phyloP scores from a whole-genome alignment of 2,888 invertebrate genomes.

The Eucera pruinosa region DNA sequence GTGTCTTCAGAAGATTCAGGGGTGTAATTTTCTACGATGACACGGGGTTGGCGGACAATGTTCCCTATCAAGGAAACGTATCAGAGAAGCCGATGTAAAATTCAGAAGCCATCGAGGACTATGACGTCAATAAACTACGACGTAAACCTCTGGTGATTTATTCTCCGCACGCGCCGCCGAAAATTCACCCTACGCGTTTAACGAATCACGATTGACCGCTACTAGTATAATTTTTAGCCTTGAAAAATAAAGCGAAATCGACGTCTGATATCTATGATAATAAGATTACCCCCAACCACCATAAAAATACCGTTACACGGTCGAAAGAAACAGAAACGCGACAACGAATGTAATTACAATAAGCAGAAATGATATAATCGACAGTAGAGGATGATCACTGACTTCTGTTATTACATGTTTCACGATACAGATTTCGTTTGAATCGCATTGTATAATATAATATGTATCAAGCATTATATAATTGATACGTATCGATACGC shows the following conservation, averaged over 20 bases:
- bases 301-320: no score
- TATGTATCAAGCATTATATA: no score
- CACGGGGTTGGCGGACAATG: neutral
- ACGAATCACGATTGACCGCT: conserved; percentile 51
- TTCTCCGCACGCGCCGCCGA: conserved; percentile 31
- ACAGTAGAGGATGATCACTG: no score
- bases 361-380: no score
- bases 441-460: no score
- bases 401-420: no score
- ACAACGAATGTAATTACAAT: no score
- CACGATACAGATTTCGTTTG: no score
- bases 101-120: conserved; percentile 56
- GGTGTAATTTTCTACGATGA: conserved; percentile 11
- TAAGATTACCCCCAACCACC: no score
- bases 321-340: no score
- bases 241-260: conserved; percentile 35
- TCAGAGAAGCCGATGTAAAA: conserved; percentile 59
- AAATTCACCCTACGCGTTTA: conserved; percentile 41
- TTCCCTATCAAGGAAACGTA: conserved; percentile 42
- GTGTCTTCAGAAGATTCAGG: neutral
- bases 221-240: conserved; percentile 23
- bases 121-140: conserved; percentile 57
- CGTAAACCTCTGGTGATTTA: conserved; percentile 60
- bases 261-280: neutral
- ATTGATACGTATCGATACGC: no score